These are phyloP conservation scores for Urocyon cinereoargenteus DNA, from an alignment of 2,797 vertebrate species.

Conservation along the genomic window DNA sequence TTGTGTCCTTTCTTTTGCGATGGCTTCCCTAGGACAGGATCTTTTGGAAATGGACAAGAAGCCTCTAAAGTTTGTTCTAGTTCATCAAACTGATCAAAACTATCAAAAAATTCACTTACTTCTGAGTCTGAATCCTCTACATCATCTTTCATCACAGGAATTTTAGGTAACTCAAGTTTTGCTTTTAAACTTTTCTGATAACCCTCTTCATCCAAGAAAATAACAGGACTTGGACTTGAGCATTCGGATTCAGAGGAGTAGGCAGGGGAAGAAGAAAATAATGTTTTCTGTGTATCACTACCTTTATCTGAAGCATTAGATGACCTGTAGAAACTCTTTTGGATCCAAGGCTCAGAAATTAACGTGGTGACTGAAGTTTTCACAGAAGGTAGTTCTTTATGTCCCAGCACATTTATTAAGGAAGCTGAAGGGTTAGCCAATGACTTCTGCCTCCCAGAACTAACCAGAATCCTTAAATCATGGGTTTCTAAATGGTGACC, in stretches of 20 bases:
- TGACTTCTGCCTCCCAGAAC: slow-evolving; percentile 89
- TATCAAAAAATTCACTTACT: slow-evolving; percentile 99
- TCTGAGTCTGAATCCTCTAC: slow-evolving; percentile 99
- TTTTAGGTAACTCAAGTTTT: slow-evolving; percentile 97
- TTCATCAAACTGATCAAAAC: slow-evolving; percentile 98
- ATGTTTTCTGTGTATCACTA: slow-evolving; percentile 83
- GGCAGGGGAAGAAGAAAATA: slow-evolving; percentile 89
- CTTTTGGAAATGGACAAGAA: slow-evolving; percentile 82
- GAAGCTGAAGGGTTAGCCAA: slow-evolving; percentile 87
- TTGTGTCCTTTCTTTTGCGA: slow-evolving; percentile 87
- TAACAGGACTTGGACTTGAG: slow-evolving; percentile 98
- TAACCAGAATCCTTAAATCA: slow-evolving; percentile 89
- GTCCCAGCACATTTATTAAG: slow-evolving; percentile 82
- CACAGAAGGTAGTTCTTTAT: slow-evolving; percentile 89
- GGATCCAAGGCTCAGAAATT: slow-evolving; percentile 90
- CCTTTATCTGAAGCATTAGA: slow-evolving; percentile 86
- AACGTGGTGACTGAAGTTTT: slow-evolving; percentile 91
- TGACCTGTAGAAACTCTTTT: slow-evolving; percentile 93
- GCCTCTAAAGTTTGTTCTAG: slow-evolving; percentile 91
- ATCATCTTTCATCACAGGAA: slow-evolving; percentile 94
- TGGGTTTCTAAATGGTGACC: slow-evolving; percentile 90
- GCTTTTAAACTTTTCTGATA: slow-evolving; percentile 98
- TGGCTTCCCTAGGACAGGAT: slow-evolving; percentile 83
- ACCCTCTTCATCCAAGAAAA: slow-evolving; percentile 98
- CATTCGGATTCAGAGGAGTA: slow-evolving; percentile 98